A percentile compares a stretch with the other conserved stretches of the same genome.
phyloP scores from a whole-genome alignment of 1,140 invertebrate species.

The Fopius arisanus region DNA sequence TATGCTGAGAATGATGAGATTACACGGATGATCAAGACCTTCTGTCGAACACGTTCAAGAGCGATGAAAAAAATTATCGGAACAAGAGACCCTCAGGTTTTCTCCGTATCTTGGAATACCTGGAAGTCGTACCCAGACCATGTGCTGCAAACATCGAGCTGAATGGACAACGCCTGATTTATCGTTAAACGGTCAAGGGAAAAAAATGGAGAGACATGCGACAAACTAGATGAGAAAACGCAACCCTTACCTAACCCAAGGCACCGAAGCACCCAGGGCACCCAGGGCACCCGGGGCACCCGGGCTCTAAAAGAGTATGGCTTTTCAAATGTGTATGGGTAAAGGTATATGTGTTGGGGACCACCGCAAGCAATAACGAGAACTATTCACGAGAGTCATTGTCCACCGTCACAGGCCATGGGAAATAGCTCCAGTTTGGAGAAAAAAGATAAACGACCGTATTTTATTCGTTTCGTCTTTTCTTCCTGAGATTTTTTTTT shows the following conservation, averaged over 20 bases:
- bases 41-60: background rate
- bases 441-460: constrained; percentile 23
- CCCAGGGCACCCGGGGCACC: background rate
- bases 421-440: constrained; percentile 40
- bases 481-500: background rate
- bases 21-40: background rate
- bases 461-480: background rate
- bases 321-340: background rate
- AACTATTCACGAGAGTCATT: constrained; percentile 31
- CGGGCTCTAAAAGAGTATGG: background rate
- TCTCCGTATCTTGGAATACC: background rate
- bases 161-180: constrained; percentile 11
- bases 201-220: constrained; percentile 14
- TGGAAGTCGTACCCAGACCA: background rate
- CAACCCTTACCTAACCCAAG: constrained; percentile 13
- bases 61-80: background rate
- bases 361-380: constrained; percentile 36
- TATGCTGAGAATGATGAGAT: background rate
- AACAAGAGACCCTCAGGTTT: background rate
- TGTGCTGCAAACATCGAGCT: background rate
- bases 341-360: background rate
- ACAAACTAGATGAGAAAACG: constrained; percentile 6
- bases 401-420: constrained; percentile 19
- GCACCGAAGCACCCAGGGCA: background rate
- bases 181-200: background rate